phyloP scores from a whole-genome alignment of 1,140 invertebrate species.

The Ephestia elutella region DNA sequence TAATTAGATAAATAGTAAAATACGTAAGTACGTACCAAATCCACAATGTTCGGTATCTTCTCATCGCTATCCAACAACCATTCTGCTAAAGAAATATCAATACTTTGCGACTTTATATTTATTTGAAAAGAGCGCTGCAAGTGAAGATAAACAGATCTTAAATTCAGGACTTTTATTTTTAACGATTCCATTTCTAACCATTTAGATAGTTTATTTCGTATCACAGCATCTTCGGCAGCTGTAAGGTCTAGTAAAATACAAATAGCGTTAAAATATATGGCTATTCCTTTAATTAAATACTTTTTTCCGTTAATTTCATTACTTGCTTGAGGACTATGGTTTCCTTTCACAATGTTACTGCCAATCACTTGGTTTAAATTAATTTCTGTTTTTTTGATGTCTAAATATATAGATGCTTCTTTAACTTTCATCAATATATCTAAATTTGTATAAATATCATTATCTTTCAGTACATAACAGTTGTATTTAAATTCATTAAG shows the following conservation, averaged over 20 bases:
- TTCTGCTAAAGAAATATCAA: conserved; percentile 48
- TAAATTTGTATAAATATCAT: conserved; percentile 37
- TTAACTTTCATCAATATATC: conserved; percentile 27
- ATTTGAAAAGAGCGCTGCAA: conserved; percentile 25
- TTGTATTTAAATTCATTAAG: conserved; percentile 18
- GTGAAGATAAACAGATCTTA: conserved; percentile 27
- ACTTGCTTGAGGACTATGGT: conserved; percentile 14
- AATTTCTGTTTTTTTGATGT: conserved; percentile 21
- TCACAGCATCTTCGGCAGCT: conserved; percentile 26
- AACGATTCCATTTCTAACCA: conserved; percentile 30
- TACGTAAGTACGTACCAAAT: conserved; percentile 40
- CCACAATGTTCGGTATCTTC: conserved; percentile 34
- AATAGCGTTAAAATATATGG: conserved; percentile 31
- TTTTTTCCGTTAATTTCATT: not conserved
- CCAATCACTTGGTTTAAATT: conserved; percentile 41
- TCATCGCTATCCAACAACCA: conserved; percentile 59
- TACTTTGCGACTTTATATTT: conserved; percentile 25
- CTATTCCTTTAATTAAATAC: conserved; percentile 36
- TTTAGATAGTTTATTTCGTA: conserved; percentile 26
- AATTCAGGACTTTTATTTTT: conserved; percentile 35
- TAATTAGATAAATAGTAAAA: conserved; percentile 1
- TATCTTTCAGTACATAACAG: conserved; percentile 28
- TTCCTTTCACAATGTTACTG: conserved; percentile 36
- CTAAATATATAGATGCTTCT: conserved; percentile 37
- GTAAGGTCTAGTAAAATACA: conserved; percentile 50